A percentile compares a stretch with the other conserved stretches of the same genome.
These are phyloP conservation scores for Drosophila algonquin DNA, from an alignment of 2,888 invertebrate genomes.

Conservation along the genomic window DNA sequence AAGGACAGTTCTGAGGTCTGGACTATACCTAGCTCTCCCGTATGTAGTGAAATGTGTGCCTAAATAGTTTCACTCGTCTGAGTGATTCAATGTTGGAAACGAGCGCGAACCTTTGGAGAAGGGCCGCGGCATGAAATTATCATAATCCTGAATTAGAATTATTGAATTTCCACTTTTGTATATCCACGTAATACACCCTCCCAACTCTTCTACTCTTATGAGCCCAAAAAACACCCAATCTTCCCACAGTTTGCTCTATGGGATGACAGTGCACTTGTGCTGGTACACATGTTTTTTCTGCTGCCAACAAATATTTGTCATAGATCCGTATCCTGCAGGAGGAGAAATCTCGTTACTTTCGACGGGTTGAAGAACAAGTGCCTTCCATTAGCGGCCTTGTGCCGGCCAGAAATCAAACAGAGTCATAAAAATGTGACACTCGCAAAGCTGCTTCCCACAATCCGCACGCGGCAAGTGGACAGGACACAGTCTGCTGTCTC, in stretches of 20 bases:
- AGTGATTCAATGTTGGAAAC: no score
- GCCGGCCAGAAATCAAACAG: constrained; percentile 77
- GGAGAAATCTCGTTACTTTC: constrained; percentile 70
- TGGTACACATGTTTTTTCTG: constrained; percentile 11
- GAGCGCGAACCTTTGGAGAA: no score
- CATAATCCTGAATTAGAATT: neutral
- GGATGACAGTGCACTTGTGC: constrained; percentile 25
- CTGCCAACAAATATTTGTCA: constrained; percentile 11
- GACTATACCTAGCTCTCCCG: no score
- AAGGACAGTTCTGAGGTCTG: no score
- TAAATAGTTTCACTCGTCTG: no score
- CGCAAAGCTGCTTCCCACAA: constrained; percentile 69
- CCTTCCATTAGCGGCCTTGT: constrained; percentile 72
- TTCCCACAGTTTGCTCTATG: constrained; percentile 26
- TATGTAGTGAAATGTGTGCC: no score
- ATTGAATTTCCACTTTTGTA: no score
- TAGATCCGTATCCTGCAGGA: constrained; percentile 11
- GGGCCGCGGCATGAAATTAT: no score
- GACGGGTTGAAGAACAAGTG: constrained; percentile 70
- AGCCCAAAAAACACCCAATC: neutral
- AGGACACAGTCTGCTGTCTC: constrained; percentile 12
- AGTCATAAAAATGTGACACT: constrained; percentile 80
- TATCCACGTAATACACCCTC: neutral
- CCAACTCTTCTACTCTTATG: neutral
- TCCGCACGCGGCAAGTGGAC: constrained; percentile 71